These are phyloP conservation scores for Tipula lateralis DNA, from an alignment of 2,888 invertebrate genomes.

Conservation along the genomic window DNA sequence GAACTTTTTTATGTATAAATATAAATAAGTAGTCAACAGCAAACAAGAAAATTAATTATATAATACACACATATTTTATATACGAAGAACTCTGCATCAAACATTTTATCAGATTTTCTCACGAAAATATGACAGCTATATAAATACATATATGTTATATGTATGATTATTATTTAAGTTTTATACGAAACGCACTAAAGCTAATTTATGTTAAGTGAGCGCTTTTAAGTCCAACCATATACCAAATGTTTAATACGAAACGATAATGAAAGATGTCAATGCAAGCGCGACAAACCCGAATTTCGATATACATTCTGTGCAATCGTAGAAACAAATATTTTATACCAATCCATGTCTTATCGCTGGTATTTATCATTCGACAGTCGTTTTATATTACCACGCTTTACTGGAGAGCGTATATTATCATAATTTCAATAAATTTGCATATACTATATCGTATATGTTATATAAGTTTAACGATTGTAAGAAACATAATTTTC, in stretches of 20 bases:
- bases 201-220: neutral
- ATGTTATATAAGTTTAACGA: neutral
- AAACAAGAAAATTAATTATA: neutral
- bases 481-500: neutral
- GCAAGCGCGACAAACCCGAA: neutral
- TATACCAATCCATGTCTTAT: neutral
- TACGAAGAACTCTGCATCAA: neutral
- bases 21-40: neutral
- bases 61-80: neutral
- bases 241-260: neutral
- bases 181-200: neutral
- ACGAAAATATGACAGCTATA: neutral
- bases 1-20: neutral
- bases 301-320: neutral
- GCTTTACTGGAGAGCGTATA: neutral
- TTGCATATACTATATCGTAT: neutral
- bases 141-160: too few species aligned
- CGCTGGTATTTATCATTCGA: neutral
- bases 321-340: neutral
- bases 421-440: slow-evolving; percentile 2
- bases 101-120: neutral
- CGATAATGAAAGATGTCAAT: neutral
- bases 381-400: neutral
- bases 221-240: neutral
- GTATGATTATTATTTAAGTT: neutral